Conservation (phyloP, 2,113 vertebrate genomes). For the Paradoxurus hermaphroditus region DNA sequence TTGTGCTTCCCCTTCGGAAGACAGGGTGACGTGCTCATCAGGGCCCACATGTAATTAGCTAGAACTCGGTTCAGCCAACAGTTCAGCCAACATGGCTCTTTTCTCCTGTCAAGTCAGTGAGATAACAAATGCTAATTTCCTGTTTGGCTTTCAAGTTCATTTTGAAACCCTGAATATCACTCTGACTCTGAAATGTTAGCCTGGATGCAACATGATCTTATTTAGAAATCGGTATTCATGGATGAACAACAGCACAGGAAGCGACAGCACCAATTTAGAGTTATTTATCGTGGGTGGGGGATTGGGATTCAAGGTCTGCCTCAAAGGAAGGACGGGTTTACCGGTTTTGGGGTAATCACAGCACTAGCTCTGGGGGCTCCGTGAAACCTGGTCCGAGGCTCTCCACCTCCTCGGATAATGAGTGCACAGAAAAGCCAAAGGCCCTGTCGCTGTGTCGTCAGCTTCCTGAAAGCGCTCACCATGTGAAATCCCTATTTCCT, state of each 20-base stretch:
- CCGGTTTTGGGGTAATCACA: neutral
- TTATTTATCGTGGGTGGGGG: neutral
- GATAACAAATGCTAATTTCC: neutral
- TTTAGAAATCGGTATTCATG: neutral
- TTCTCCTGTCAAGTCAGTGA: neutral
- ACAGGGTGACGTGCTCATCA: neutral
- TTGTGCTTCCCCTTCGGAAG: neutral
- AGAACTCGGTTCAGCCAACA: neutral
- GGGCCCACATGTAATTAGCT: neutral
- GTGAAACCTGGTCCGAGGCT: neutral
- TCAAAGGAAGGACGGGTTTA: neutral
- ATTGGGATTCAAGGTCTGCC: too few relatives aligned
- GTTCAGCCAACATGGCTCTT: neutral
- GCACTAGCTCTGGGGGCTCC: neutral
- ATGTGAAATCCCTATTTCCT: neutral
- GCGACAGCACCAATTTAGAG: neutral
- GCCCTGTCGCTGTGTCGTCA: neutral
- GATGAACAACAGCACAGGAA: neutral
- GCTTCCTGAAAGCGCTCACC: neutral
- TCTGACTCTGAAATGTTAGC: neutral
- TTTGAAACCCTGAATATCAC: neutral
- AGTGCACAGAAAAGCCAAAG: neutral
- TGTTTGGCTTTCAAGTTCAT: neutral
- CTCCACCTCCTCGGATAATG: neutral
- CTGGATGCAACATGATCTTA: neutral